Base-by-base conservation (phyloP, 2,888 invertebrate species). In the Melinopterus prodromus region DNA sequence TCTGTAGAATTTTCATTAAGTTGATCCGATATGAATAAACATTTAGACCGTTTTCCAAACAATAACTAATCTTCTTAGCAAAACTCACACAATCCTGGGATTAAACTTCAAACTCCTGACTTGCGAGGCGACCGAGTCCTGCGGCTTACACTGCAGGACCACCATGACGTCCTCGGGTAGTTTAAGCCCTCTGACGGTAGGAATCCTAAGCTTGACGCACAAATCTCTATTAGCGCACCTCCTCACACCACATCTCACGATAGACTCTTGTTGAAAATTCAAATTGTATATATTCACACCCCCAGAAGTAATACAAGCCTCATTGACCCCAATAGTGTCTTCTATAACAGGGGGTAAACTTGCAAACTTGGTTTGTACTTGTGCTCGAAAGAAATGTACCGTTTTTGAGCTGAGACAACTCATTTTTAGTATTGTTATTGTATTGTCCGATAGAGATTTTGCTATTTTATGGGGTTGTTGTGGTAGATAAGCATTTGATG, bases 141-240 rank as follows among this genome's bases (percentile, higher is more conserved):
- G 92, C 0, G 90, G 89, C 80, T 90, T 90, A 84, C 93, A 93
- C 83, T 91, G 91, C 72, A 93, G 85, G 5, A 91, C 91, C 16
- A 92, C 85, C 70, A 90, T 88, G 0, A 88, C 86, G 84, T 93
- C 93, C 37, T 90, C 90, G 0, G 89, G 90, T 6, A 92, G 88
- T 85, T 90, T 90, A 81, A 93, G 86, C 6, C 91, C 92, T 35
- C 89, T 84, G 9, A 93, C 90, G 0, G 90, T 88, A 0, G 92
- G 92, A 86, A 92, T 91, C 72, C 92, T 87, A 6, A 93, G 71
- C 5, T 89, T 88, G n/a, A 92, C 85, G 82, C 93, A 93, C 83
- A 92, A 89, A 35, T 77, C 80, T 16, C 78, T 77, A 38, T 83
- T 82, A 1, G 88, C 87, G 84, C 92, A 92, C 79, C 89, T 86